Evolutionary conservation across 2,113 vertebrate species (phyloP).

Genomic region (Pachycephala philippinensis): DNA sequence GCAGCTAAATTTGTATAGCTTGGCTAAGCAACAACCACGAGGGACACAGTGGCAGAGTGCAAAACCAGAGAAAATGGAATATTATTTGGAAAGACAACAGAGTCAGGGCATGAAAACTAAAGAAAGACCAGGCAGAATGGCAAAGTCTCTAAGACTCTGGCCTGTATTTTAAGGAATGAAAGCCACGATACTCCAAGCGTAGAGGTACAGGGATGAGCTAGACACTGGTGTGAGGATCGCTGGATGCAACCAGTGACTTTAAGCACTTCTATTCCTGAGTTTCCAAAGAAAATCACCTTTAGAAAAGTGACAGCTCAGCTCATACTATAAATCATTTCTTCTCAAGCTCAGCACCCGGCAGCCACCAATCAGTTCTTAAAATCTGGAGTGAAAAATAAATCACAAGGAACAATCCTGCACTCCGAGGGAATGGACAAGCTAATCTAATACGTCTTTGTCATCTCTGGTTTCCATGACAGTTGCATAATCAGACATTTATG

Average conservation of each 20-base stretch:
- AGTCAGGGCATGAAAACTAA: not conserved
- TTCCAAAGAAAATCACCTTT: not conserved
- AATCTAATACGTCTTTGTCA: constrained; percentile 34
- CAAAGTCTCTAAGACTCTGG: not conserved
- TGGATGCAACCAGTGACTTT: not conserved
- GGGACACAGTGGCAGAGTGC: not conserved
- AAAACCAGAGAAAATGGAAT: not conserved
- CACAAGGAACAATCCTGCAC: not conserved
- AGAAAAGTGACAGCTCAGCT: constrained; percentile 1
- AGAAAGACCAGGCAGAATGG: not conserved
- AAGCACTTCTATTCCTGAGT: not conserved
- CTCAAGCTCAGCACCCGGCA: not conserved
- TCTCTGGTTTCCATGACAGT: constrained; percentile 63
- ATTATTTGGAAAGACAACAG: constrained; percentile 2
- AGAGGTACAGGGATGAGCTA: not conserved
- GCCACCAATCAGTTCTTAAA: not conserved
- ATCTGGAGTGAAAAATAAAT: constrained; percentile 12
- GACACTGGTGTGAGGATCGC: rapidly evolving
- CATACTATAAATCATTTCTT: not conserved
- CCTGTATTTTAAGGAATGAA: not conserved
- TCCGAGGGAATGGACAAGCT: constrained; percentile 10
- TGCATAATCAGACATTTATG: constrained; percentile 62
- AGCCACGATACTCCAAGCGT: not conserved
- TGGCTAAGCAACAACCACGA: not conserved
- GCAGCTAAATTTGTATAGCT: constrained; percentile 12